Evolutionary conservation across 2,113 vertebrate genomes (phyloP).

Genomic region (Bucco capensis): DNA sequence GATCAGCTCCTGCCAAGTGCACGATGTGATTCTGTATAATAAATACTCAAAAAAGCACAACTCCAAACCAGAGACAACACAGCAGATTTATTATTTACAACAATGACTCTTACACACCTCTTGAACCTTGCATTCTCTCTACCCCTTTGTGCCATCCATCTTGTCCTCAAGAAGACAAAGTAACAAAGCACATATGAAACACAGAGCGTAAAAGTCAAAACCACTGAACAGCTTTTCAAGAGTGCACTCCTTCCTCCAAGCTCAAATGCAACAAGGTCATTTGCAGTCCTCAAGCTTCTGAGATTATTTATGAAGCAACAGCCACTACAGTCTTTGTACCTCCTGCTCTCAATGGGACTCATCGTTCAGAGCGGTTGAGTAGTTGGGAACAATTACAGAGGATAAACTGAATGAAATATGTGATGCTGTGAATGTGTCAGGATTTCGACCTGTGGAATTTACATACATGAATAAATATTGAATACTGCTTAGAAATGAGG

Average conservation of each 20-base stretch:
- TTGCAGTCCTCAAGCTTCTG: conserved; percentile 22
- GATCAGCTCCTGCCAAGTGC: background rate
- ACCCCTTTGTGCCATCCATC: background rate
- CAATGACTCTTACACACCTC: background rate
- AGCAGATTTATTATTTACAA: background rate
- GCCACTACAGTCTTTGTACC: conserved; percentile 12
- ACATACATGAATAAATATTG: conserved; percentile 71
- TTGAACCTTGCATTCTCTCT: rapidly evolving
- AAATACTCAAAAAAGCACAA: background rate
- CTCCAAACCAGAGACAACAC: background rate
- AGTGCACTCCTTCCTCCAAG: background rate
- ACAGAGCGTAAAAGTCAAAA: background rate
- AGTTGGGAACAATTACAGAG: conserved; percentile 69
- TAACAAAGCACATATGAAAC: background rate
- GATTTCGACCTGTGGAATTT: conserved; percentile 62
- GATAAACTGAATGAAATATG: conserved; percentile 68
- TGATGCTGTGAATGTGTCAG: conserved; percentile 57
- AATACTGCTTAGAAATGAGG: conserved; percentile 32
- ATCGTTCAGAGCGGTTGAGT: conserved; percentile 62
- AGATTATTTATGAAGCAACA: conserved; percentile 61
- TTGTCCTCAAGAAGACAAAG: background rate
- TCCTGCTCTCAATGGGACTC: conserved; percentile 59
- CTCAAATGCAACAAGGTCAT: conserved; percentile 9
- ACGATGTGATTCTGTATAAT: background rate
- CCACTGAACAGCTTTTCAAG: background rate